phyloP scores from a whole-genome alignment of 2,888 invertebrate genomes.

The Fragum whitleyi region DNA sequence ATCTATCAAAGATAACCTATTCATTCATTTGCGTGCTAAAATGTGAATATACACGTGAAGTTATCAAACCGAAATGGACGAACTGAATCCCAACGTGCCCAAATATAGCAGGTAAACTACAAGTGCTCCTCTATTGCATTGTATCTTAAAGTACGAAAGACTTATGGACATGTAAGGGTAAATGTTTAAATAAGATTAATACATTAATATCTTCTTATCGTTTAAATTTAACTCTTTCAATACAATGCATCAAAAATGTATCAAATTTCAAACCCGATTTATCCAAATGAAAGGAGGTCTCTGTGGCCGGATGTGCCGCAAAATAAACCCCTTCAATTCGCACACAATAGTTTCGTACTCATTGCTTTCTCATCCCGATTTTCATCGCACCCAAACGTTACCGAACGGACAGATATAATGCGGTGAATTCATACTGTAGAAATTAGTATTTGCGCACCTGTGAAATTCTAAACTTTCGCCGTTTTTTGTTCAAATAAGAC shows the following conservation, averaged over 20 bases:
- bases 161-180: too few relatives aligned
- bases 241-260: slow-evolving; percentile 36
- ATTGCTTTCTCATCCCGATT: slow-evolving; percentile 18
- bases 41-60: too few relatives aligned
- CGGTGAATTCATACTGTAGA: slow-evolving; percentile 31
- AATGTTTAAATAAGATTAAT: slow-evolving; percentile 24
- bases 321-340: slow-evolving; percentile 15
- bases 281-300: slow-evolving; percentile 16
- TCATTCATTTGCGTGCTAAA: too few relatives aligned
- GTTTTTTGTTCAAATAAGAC: slow-evolving; percentile 57
- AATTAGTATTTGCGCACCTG: slow-evolving; percentile 66
- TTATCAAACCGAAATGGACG: too few relatives aligned
- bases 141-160: too few relatives aligned
- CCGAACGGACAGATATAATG: slow-evolving; percentile 37
- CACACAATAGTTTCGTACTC: slow-evolving; percentile 22
- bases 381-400: slow-evolving; percentile 36
- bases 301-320: slow-evolving; percentile 21
- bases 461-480: slow-evolving; percentile 55
- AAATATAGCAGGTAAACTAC: too few relatives aligned
- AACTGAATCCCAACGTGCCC: too few relatives aligned
- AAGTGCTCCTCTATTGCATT: too few relatives aligned
- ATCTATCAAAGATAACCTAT: too few relatives aligned
- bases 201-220: slow-evolving; percentile 4
- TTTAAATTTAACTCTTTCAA: slow-evolving; percentile 1
- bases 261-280: slow-evolving; percentile 50